phyloP scores from a whole-genome alignment of 2,888 invertebrate species.

The Pinctada fucata region DNA sequence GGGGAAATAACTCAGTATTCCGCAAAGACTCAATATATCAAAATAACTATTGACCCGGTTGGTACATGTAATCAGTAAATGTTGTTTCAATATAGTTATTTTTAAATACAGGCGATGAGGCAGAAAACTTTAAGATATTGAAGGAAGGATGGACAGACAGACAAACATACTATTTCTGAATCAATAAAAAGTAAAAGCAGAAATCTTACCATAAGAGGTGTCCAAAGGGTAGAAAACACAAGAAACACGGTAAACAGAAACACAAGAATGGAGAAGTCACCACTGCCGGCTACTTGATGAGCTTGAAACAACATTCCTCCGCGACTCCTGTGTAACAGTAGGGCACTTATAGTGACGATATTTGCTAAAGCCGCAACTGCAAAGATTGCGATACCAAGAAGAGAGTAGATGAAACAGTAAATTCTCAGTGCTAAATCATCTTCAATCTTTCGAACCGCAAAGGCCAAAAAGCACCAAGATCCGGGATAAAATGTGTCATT shows the following conservation, averaged over 20 bases:
- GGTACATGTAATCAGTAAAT: too few species aligned
- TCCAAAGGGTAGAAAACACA: slow-evolving; percentile 9
- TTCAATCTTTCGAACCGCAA: neutral
- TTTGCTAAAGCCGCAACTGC: neutral
- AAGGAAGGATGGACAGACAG: too few species aligned
- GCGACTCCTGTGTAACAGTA: neutral
- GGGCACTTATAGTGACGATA: neutral
- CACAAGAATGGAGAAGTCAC: neutral
- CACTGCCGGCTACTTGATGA: neutral
- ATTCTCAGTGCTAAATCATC: neutral
- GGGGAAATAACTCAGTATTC: too few species aligned
- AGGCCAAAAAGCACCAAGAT: slow-evolving; percentile 20
- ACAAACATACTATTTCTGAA: too few species aligned
- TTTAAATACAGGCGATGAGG: too few species aligned
- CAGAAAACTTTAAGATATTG: too few species aligned
- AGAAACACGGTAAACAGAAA: neutral
- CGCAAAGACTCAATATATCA: too few species aligned
- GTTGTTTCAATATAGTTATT: too few species aligned
- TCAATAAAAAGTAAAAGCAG: neutral
- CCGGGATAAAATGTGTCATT: slow-evolving; percentile 15
- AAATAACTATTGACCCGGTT: too few species aligned
- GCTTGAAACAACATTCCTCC: neutral
- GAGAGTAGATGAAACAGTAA: slow-evolving; percentile 11
- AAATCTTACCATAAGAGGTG: slow-evolving; percentile 13
- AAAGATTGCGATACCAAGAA: neutral